Base-by-base conservation (phyloP, 2,113 vertebrate species). In the Rhodinocichla rosea region DNA sequence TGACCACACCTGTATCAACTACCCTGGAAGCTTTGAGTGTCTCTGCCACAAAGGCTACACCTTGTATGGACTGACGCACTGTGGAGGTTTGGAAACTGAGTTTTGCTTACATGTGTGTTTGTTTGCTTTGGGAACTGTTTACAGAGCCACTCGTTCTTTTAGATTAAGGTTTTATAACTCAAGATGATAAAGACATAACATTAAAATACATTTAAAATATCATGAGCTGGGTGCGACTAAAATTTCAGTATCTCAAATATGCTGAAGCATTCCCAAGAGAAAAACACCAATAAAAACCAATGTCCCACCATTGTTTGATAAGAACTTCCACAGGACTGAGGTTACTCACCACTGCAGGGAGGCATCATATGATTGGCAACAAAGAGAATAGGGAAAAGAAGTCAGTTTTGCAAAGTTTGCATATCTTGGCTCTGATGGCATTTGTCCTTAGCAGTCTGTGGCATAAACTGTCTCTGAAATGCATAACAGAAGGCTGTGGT, bases 1-100 rank as follows among this genome's bases (percentile, higher is more conserved):
- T 5, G 99, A 99, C 96, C 99, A 99, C 97, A 98, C 98, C 86
- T 99, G 99, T 87, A 98, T 99, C 98, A 99, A 99, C 98, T 99
- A 99, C 89, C 98, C 99, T 0, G 99, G 99, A 68, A 99, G 98
- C 96, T 99, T 98, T 35, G 99, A 99, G 92, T 99, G 99, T 64
- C 85, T 99, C 59, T 99, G 99, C 83, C 98, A 98, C 88, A 98
- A 98, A n/a, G 99, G 99, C 74, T 99, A 98, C 96, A 99, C 98
- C 6, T 98, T 99, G 83, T 99, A 99, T 0, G 99, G 99, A 55
- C 97, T 99, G 56, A 99, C 99, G 0, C 99, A 99, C 97, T 99
- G 99, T 52, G 99, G 99, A 98, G 99, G 99, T 99, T 97, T 98
- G 99, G 88, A 98, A 94, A 89, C 76, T 45, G 87, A 87, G 22